Evolutionary conservation across 2,888 invertebrate genomes (phyloP).

Genomic region (Pterostichus niger): DNA sequence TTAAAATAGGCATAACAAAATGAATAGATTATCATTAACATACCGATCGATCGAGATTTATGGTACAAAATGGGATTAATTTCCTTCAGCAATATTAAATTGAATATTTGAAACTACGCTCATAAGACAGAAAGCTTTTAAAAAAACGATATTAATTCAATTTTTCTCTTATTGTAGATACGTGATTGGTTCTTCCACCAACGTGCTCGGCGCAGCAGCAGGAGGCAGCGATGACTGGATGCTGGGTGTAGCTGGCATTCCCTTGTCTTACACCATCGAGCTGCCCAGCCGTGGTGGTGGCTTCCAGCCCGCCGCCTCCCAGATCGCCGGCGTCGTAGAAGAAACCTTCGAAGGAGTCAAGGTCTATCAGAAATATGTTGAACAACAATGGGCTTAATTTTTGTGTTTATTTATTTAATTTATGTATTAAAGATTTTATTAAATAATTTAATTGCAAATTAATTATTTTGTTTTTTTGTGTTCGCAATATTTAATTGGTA

Average conservation of each 20-base stretch:
- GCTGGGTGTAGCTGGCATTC: constrained; percentile 79
- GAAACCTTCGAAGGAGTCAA: constrained; percentile 82
- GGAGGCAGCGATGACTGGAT: constrained; percentile 85
- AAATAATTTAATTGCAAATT: constrained; percentile 2
- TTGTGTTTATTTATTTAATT: constrained; percentile 20
- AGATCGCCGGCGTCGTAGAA: constrained; percentile 79
- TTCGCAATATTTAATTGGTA: neutral
- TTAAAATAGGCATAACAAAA: no score
- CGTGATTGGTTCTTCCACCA: constrained; percentile 77
- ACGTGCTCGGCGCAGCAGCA: constrained; percentile 77
- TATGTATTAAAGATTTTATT: constrained; percentile 9
- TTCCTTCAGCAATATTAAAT: no score
- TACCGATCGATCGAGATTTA: no score
- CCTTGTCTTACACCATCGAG: constrained; percentile 82
- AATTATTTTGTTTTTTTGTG: neutral
- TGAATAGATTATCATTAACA: no score
- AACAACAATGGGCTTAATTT: constrained; percentile 1
- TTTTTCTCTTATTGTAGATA: constrained; percentile 69
- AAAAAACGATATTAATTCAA: neutral
- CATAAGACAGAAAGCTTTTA: no score
- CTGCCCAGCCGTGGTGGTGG: constrained; percentile 80
- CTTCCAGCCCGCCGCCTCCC: constrained; percentile 79
- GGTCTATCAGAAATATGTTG: constrained; percentile 72
- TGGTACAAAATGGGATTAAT: no score
- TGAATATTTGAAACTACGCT: no score